Base-by-base conservation (phyloP, 1,140 invertebrate genomes). In the Drosophila rhopaloa region DNA sequence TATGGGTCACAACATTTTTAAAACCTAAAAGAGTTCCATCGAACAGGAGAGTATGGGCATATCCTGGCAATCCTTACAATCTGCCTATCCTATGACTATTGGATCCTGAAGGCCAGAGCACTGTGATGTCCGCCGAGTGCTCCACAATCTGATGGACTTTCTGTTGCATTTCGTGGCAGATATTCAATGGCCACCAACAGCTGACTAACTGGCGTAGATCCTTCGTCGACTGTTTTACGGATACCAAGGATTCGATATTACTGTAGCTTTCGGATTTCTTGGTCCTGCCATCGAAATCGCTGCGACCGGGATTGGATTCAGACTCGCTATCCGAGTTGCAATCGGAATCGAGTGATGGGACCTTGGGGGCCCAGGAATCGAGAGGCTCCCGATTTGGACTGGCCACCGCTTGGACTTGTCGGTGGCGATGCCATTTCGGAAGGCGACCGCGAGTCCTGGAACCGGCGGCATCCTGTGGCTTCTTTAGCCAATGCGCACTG, bases 171-270 rank as follows among this genome's bases (percentile, higher is more conserved):
- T 32, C 47, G n/a, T 50, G 13, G 47, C 47, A 50, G 1, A 32
- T 14, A 29, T 50, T 50, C 47, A 50, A 10, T n/a, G 47, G 47
- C 47, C 47, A 50, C 47, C 24, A 47, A 13, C 44, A 47, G 19
- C 19, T 47, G 16, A 47, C 44, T 10, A 47, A 4, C 16, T 47
- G 44, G 4, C 11, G 4, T 6, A 47, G 19, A 6, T 47, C 44
- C 19, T 38, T 32, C 5, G 29, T 38, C 37, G 37, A 38, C 37
- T 38, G 37, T 4, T 38, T 38, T 10, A 11, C 37, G 37, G 37
- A 38, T 4, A 11, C 37, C 9, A 24, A 5, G 19, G 44, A 24
- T 16, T 47, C 19, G 4, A 6, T 0, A 27, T 11, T 24, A 5
- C 9, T 24, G 11, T 4, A 24, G 0, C 19, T 27, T 13, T 1